Evolutionary conservation across 2,888 invertebrate species (phyloP).

Genomic region (Pyrochroa serraticornis): DNA sequence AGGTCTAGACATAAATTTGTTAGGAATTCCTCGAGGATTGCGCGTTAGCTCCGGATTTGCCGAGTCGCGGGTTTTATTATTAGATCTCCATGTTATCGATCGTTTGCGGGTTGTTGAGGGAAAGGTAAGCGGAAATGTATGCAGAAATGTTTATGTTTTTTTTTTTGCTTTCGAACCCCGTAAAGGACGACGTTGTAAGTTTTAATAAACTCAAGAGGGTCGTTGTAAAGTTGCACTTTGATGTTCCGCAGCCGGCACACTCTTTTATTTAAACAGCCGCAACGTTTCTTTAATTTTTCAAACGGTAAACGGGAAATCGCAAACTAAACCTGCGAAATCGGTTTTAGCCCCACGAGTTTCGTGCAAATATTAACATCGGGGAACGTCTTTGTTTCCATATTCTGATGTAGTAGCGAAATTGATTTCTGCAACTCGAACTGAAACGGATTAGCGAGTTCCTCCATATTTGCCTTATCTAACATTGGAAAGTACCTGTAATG

Average conservation of each 20-base stretch:
- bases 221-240: background rate
- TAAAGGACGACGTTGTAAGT: slow-evolving; percentile 12
- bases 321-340: too few relatives aligned
- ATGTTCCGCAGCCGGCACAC: too few relatives aligned
- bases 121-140: slow-evolving; percentile 16
- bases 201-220: slow-evolving; percentile 14
- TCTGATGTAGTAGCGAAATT: too few relatives aligned
- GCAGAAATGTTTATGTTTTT: slow-evolving; percentile 18
- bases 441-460: too few relatives aligned
- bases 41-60: slow-evolving; percentile 13
- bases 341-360: too few relatives aligned
- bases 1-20: slow-evolving; percentile 12
- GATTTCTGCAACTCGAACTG: too few relatives aligned
- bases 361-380: too few relatives aligned
- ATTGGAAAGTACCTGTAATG: too few relatives aligned
- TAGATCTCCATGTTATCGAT: slow-evolving; percentile 15
- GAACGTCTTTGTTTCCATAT: too few relatives aligned
- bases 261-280: too few relatives aligned
- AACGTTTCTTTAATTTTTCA: background rate
- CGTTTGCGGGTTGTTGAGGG: background rate
- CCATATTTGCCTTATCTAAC: too few relatives aligned
- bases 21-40: slow-evolving; percentile 9
- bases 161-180: slow-evolving; percentile 5
- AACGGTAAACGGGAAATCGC: too few relatives aligned
- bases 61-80: slow-evolving; percentile 16